These are phyloP conservation scores for Bombus balteatus DNA, from an alignment of 1,140 invertebrate genomes.

Conservation along the genomic window DNA sequence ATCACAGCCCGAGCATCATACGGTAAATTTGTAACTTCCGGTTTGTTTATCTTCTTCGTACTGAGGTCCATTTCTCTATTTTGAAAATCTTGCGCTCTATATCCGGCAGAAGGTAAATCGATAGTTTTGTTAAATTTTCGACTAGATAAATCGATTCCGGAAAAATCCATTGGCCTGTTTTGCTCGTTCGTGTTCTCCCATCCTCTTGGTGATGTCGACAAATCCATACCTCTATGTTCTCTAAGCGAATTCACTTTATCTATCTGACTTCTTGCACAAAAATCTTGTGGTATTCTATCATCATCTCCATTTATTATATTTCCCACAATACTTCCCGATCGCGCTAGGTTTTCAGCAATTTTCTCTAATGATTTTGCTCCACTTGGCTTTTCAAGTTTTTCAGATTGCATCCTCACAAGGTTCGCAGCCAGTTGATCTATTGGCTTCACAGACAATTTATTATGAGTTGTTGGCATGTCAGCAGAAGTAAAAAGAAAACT, in stretches of 20 bases:
- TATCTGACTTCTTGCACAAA: constrained; percentile 58
- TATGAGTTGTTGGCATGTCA: constrained; percentile 59
- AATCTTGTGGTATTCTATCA: constrained; percentile 66
- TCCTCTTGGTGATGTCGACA: constrained; percentile 74
- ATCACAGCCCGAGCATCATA: constrained; percentile 76
- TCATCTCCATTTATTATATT: constrained; percentile 69
- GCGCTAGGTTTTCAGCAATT: constrained; percentile 79
- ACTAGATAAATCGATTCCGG: constrained; percentile 81
- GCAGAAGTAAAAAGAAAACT: constrained; percentile 54
- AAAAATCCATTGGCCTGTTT: constrained; percentile 76
- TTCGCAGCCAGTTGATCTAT: constrained; percentile 80
- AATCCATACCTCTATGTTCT: constrained; percentile 75
- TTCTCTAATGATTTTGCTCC: constrained; percentile 77
- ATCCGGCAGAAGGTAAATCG: constrained; percentile 65
- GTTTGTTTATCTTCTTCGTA: constrained; percentile 74
- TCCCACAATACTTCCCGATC: constrained; percentile 68
- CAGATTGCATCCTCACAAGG: constrained; percentile 76
- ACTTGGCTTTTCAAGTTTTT: constrained; percentile 77
- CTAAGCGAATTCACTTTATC: constrained; percentile 63
- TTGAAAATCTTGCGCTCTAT: constrained; percentile 76
- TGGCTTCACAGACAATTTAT: constrained; percentile 76
- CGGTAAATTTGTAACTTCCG: constrained; percentile 66
- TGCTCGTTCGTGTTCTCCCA: constrained; percentile 75
- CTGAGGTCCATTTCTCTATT: constrained; percentile 80
- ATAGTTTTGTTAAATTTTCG: constrained; percentile 71